Conservation (phyloP, 2,797 vertebrate species). For the Tenualosa ilisha region DNA sequence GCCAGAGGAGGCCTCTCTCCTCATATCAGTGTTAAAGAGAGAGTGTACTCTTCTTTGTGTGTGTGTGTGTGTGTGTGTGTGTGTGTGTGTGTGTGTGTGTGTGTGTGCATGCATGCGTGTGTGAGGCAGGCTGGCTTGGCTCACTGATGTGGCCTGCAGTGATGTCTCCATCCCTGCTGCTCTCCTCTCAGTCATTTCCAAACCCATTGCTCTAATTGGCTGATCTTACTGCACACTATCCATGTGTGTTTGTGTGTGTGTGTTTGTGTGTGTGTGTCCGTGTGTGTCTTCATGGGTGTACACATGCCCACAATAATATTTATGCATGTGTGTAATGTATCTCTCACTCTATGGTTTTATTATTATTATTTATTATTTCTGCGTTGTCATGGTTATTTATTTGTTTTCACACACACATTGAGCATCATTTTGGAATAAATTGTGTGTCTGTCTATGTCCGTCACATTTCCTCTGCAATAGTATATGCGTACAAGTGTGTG, state of each 20-base stretch:
- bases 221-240: conserved; percentile 39
- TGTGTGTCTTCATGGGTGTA: not conserved
- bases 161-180: conserved; percentile 49
- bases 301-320: not conserved
- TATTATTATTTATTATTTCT: not conserved
- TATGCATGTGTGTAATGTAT: not conserved
- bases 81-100: not conserved
- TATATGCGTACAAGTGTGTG: not conserved
- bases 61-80: not conserved
- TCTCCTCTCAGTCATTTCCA: conserved; percentile 38
- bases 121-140: not conserved
- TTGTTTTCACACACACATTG: not conserved
- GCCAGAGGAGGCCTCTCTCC: not conserved
- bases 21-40: not conserved
- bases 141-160: conserved; percentile 8
- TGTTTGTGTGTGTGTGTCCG: conserved; percentile 22
- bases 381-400: not conserved
- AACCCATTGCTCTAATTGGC: conserved; percentile 56
- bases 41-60: not conserved
- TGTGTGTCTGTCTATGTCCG: too few species aligned
- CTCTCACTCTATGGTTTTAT: not conserved
- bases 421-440: too few species aligned
- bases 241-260: conserved; percentile 29
- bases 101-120: not conserved
- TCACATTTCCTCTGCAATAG: too few species aligned